phyloP scores from a whole-genome alignment of 2,888 invertebrate genomes.

The Drosophila meridionalis region DNA sequence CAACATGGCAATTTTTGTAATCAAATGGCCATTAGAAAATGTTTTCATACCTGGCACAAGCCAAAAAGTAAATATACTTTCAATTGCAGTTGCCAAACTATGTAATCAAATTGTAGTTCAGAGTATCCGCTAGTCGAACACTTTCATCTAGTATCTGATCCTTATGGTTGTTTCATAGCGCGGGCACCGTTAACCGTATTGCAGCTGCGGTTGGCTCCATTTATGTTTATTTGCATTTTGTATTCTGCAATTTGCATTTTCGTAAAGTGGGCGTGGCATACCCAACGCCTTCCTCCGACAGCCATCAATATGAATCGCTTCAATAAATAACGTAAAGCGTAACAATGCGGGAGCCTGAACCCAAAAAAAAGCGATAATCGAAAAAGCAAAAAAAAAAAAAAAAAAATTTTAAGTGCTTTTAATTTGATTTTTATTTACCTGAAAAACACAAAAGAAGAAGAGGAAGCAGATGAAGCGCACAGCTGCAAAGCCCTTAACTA shows the following conservation, averaged over 20 bases:
- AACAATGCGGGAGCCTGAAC: slow-evolving; percentile 15
- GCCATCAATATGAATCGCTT: slow-evolving; percentile 27
- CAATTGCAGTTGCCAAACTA: background rate
- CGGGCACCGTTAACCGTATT: slow-evolving; percentile 33
- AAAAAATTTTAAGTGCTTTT: slow-evolving; percentile 40
- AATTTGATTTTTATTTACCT: slow-evolving; percentile 34
- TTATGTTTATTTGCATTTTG: slow-evolving; percentile 38
- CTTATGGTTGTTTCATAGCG: background rate
- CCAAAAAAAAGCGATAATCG: background rate
- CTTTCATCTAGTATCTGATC: background rate
- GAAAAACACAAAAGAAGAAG: background rate
- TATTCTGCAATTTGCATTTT: slow-evolving; percentile 34
- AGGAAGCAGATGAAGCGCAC: background rate
- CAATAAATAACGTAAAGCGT: slow-evolving; percentile 34
- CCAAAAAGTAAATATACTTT: background rate
- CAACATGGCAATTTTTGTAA: slow-evolving; percentile 8
- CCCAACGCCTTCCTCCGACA: background rate
- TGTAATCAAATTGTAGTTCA: background rate
- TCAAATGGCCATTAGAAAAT: background rate
- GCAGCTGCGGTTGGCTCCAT: slow-evolving; percentile 46
- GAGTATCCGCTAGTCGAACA: slow-evolving; percentile 2
- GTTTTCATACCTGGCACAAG: background rate
- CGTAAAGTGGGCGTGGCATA: slow-evolving; percentile 26
- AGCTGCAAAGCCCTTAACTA: slow-evolving; percentile 4
- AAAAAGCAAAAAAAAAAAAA: background rate